A percentile compares a stretch with the other conserved stretches of the same genome.
Conservation (phyloP, 2,113 vertebrate species). For the Hipposideros armiger region DNA sequence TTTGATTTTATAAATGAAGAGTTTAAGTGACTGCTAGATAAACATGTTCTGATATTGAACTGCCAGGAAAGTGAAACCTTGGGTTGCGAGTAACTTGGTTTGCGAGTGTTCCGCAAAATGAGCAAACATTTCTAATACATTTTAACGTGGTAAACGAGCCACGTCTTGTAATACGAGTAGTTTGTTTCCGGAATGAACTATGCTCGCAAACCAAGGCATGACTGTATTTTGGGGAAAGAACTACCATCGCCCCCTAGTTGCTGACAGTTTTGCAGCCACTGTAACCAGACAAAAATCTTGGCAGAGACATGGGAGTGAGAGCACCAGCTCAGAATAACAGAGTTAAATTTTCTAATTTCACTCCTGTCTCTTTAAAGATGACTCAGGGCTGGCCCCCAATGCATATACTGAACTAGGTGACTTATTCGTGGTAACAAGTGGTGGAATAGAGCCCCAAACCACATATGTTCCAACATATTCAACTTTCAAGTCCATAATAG, state of each 20-base stretch:
- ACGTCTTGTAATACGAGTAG: too few species aligned
- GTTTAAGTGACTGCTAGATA: neutral
- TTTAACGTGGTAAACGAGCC: too few species aligned
- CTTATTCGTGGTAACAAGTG: neutral
- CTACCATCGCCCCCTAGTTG: neutral
- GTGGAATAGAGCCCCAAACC: neutral
- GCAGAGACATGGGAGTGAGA: neutral
- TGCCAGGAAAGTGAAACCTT: too few species aligned
- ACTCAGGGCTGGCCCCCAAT: neutral
- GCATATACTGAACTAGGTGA: neutral
- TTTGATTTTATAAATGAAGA: neutral
- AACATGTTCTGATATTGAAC: neutral
- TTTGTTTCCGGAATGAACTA: too few species aligned
- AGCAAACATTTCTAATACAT: too few species aligned
- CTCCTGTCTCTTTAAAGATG: neutral
- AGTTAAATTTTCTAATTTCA: neutral
- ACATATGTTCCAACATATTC: neutral
- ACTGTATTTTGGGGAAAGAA: neutral
- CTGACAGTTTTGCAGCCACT: neutral
- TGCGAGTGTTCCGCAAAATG: too few species aligned
- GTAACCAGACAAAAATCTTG: neutral
- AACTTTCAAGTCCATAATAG: neutral
- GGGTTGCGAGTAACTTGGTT: too few species aligned
- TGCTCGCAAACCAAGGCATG: too few species aligned
- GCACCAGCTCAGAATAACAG: neutral